Percentiles rank a stretch among this genome's conserved stretches.
phyloP scores from a whole-genome alignment of 2,797 vertebrate species.

The Syngnathus rostellatus region DNA sequence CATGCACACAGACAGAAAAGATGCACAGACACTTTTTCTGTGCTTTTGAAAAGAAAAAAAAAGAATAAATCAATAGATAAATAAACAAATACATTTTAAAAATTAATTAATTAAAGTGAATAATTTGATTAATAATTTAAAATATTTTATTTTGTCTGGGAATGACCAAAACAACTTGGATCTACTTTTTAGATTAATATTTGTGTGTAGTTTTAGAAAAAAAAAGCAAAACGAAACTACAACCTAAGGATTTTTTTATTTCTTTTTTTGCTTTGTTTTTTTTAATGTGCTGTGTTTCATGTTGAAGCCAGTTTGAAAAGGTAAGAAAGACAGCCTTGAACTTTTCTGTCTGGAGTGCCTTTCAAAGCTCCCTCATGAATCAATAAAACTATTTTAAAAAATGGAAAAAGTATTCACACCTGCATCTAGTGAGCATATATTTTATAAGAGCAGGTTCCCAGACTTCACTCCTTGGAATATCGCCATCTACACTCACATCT shows the following conservation, averaged over 20 bases:
- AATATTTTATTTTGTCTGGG: neutral
- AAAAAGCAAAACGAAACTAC: no score
- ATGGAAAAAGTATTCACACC: conserved; percentile 36
- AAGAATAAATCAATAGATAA: no score
- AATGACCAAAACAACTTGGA: neutral
- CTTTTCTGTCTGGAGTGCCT: conserved; percentile 56
- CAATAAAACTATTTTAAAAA: conserved; percentile 46
- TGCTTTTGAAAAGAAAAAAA: neutral
- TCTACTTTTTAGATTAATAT: neutral
- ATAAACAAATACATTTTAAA: no score
- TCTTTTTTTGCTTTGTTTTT: neutral
- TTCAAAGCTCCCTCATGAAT: conserved; percentile 35
- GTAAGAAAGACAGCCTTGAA: conserved; percentile 49
- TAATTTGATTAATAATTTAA: no score
- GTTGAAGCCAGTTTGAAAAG: conserved; percentile 32
- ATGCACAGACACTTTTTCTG: neutral
- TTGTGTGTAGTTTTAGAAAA: neutral
- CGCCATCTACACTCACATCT: conserved; percentile 34
- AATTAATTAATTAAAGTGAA: no score
- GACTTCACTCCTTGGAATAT: conserved; percentile 28
- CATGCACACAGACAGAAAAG: conserved; percentile 13
- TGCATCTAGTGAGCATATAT: conserved; percentile 28
- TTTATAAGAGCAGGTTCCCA: conserved; percentile 42
- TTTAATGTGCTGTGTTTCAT: conserved; percentile 33
- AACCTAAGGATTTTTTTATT: no score